Base-by-base conservation (phyloP, 2,888 invertebrate genomes). In the Trichopria drosophilae region DNA sequence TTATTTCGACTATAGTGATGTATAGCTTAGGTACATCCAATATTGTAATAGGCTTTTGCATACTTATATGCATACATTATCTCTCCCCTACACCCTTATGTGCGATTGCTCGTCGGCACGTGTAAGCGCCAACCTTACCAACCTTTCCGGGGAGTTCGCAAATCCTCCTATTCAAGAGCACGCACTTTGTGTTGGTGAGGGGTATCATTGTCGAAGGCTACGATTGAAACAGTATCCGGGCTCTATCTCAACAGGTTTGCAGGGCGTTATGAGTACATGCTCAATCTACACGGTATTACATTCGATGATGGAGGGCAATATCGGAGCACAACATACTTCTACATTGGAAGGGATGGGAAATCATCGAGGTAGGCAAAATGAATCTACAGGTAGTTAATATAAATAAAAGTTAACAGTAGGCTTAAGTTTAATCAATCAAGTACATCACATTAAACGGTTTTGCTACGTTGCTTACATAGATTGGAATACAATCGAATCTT, bases 191-290 rank as follows among this genome's bases (percentile, higher is more conserved):
- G 10, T n/a, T 9, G 19, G 4, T 29, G 57, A 50, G 56, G 62
- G 65, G 67, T 68, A 69, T 69, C 68, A 69, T 68, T 66, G 67
- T 64, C 63, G 67, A 64, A 58, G 67, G 52, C 62, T 65, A 52
- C 71, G 68, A 73, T 73, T 72, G 72, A 74, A 74, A 73, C 71
- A 73, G 72, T 72, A 71, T 66, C 72, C 67, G 68, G 70, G 71
- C 72, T 68, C 72, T 72, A 73, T 69, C 69, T 74, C 72, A 73
- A 65, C 71, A 65, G 69, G 69, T 66, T 66, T 66, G 65, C 23
- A 16, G 63, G 66, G 68, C 69, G 71, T 72, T 72, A 73, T 72
- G 72, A 72, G 69, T 68, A 67, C 66, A 69, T 66, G 69, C 65
- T 68, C n/a, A n/a, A n/a, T n/a, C 66, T 64, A 68, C 68, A 66